Base-by-base conservation (phyloP, 30 jellyfish, hydroid and myxozoan genomes). In the Clytia hemisphaerica region DNA sequence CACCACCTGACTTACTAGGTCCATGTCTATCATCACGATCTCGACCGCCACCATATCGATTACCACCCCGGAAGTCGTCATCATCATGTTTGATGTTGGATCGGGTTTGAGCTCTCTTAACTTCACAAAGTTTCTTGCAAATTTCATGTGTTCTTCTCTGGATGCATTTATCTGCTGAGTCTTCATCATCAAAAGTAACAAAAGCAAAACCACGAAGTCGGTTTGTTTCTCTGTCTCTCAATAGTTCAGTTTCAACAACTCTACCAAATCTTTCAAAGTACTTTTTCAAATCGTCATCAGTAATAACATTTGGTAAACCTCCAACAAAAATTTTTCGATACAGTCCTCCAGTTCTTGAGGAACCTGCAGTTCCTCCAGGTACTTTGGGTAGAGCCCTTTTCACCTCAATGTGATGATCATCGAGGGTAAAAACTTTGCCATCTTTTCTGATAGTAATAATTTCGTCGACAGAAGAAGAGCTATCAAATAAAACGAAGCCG, bases 101-200 rank as follows among this genome's bases (percentile, higher is more conserved):
- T 15, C 96, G 38, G 18, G 96, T 79, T 61, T 86, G 94, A 30
- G 96, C 96, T 72, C 89, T 86, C 37, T 85, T 82, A 27, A 86
- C 93, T 49, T 86, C 96, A 36, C 94, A 70, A 21, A 59, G 12
- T 51, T 86, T 86, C 45, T 62, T 69, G 47, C 69, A 37, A 21
- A 86, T 73, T 64, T 71, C 80, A 55, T 86, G 96, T 14, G 83
- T 50, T 61, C 92, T 54, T 27, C 75, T 32, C 21, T 86, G 94
- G 72, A 91, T 80, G 16, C 81, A 91, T 53, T 86, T 86, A 59
- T 86, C 96, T 12, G 96, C 92, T 49, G 75, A 36, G 40, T 86
- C 96, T 67, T 86, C 96, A 65, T 86, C 96, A 2, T 86, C 96
- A 78, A 86, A 86, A 25, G 93, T 84, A 33, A 86, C 94, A 73